These are phyloP conservation scores for Drosophila meridionalis DNA, from an alignment of 2,888 invertebrate species.

Conservation along the genomic window DNA sequence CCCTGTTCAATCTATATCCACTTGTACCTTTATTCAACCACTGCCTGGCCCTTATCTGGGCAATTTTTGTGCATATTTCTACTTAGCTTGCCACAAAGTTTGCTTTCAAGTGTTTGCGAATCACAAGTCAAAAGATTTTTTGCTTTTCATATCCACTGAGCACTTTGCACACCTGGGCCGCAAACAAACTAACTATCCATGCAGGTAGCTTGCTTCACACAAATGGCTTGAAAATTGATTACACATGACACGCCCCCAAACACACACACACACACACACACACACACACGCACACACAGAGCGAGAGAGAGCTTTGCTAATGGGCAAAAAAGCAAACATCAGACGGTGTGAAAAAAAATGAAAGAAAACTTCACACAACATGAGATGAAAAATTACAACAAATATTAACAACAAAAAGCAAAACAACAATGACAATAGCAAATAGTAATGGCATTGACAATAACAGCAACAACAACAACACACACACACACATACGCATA, in stretches of 20 bases:
- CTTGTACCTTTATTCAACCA: neutral
- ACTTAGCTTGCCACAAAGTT: constrained; percentile 5
- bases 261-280: constrained; percentile 7
- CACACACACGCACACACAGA: neutral
- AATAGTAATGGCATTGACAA: constrained; percentile 73
- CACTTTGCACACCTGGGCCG: constrained; percentile 57
- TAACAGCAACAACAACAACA: constrained; percentile 46
- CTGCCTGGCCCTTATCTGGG: neutral
- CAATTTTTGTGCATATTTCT: neutral
- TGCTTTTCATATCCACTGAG: constrained; percentile 13
- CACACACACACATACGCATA: neutral
- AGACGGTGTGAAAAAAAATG: constrained; percentile 12
- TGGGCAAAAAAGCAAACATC: constrained; percentile 70
- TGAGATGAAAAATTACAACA: constrained; percentile 77
- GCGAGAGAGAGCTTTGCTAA: constrained; percentile 46
- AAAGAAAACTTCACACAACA: constrained; percentile 43
- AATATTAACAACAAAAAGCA: constrained; percentile 60
- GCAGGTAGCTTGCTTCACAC: constrained; percentile 31
- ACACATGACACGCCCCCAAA: constrained; percentile 62
- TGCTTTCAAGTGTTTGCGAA: constrained; percentile 19
- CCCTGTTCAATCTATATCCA: neutral
- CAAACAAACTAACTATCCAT: constrained; percentile 22
- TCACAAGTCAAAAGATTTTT: constrained; percentile 39
- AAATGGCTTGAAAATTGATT: constrained; percentile 71
- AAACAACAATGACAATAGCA: constrained; percentile 60